Conservation (phyloP, 1,140 invertebrate genomes). For the Macrobrachium rosenbergii region DNA sequence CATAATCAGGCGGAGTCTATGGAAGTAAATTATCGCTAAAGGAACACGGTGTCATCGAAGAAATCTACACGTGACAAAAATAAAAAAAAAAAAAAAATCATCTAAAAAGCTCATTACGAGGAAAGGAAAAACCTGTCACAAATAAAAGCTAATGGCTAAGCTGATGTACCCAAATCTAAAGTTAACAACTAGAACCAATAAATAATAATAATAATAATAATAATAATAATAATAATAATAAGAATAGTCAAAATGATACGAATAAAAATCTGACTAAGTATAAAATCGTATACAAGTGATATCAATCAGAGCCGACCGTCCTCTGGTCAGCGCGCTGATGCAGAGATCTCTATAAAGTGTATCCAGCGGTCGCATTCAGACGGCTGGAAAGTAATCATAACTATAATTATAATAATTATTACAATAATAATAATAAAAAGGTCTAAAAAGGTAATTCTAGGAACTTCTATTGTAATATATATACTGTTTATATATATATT, state of each 20-base stretch:
- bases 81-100: too few species aligned
- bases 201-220: conserved; percentile 22
- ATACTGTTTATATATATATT: conserved; percentile 25
- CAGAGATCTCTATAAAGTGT: conserved; percentile 40
- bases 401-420: too few species aligned
- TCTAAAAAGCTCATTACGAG: too few species aligned
- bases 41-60: too few species aligned
- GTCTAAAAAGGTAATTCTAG: conserved; percentile 39
- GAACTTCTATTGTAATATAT: conserved; percentile 42
- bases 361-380: not conserved
- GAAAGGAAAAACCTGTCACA: not conserved
- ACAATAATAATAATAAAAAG: too few species aligned
- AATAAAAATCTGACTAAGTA: conserved; percentile 44
- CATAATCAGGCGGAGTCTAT: too few species aligned
- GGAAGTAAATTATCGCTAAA: too few species aligned
- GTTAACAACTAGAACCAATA: not conserved
- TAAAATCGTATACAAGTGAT: conserved; percentile 58
- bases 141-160: conserved; percentile 7
- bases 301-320: not conserved
- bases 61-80: too few species aligned
- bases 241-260: not conserved
- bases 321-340: not conserved
- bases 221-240: conserved; percentile 20
- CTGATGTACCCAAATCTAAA: not conserved
- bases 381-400: too few species aligned